Conservation (phyloP, 2,113 vertebrate genomes). For the Mixornis gularis region DNA sequence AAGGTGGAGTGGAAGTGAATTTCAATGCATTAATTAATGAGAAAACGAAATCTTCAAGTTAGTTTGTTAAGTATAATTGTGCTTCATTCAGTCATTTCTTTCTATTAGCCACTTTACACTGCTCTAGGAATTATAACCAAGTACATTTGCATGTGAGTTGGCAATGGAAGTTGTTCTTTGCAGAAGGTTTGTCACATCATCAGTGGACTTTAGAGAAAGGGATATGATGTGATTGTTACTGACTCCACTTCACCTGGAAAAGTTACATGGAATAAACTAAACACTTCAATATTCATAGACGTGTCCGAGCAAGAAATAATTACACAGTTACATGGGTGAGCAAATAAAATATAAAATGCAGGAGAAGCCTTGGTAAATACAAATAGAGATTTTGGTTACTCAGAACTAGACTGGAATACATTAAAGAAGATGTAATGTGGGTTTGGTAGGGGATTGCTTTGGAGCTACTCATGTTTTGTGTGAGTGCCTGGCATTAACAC, state of each 20-base stretch:
- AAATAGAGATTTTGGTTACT: not conserved
- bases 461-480: not conserved
- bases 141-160: not conserved
- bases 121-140: not conserved
- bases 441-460: not conserved
- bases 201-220: not conserved
- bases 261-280: not conserved
- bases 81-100: slow-evolving; percentile 3
- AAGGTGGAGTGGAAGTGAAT: not conserved
- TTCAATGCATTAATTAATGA: not conserved
- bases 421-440: not conserved
- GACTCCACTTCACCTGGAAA: not conserved
- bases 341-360: not conserved
- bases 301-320: not conserved
- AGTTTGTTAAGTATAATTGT: not conserved
- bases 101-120: not conserved
- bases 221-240: not conserved
- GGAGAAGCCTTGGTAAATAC: not conserved
- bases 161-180: not conserved
- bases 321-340: not conserved
- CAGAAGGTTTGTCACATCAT: not conserved
- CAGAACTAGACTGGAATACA: not conserved
- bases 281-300: not conserved
- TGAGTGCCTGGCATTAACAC: not conserved
- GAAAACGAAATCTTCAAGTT: not conserved